phyloP scores from a whole-genome alignment of 2,797 vertebrate species.

The Hipposideros larvatus region DNA sequence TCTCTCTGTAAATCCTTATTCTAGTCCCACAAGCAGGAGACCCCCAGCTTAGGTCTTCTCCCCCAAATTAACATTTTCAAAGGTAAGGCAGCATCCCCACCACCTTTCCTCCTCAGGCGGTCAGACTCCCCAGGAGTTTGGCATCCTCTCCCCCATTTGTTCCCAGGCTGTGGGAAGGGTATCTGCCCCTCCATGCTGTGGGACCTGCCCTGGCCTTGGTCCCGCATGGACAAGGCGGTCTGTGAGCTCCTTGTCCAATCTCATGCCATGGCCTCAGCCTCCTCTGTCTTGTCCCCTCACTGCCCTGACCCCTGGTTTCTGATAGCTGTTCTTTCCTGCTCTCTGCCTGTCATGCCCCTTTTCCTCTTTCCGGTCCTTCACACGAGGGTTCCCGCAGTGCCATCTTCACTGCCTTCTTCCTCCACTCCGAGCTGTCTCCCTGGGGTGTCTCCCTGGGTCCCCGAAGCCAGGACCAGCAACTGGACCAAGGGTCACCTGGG shows the following conservation, averaged over 20 bases:
- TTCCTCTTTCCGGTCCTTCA: rapidly evolving
- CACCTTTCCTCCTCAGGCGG: not conserved
- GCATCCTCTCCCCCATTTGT: too few species aligned
- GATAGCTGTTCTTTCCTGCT: not conserved
- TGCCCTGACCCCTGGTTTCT: not conserved
- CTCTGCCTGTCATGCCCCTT: rapidly evolving
- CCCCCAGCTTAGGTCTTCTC: not conserved
- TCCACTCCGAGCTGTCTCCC: not conserved
- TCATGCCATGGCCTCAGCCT: not conserved
- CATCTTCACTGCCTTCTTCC: rapidly evolving
- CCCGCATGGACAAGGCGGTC: rapidly evolving
- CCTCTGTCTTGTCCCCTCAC: not conserved
- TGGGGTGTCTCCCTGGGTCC: not conserved
- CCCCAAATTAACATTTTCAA: not conserved
- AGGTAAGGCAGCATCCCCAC: not conserved
- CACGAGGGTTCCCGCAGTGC: rapidly evolving
- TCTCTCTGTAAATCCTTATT: not conserved
- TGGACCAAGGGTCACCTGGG: too few species aligned
- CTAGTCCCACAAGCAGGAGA: not conserved
- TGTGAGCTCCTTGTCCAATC: not conserved
- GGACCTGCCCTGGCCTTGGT: rapidly evolving
- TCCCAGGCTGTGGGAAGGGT: not conserved
- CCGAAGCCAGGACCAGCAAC: not conserved
- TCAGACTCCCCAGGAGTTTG: rapidly evolving
- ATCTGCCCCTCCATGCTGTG: rapidly evolving